Percentiles rank a stretch among this genome's conserved stretches.
Conservation (phyloP, 2,797 vertebrate species). For the Sebastes minor region DNA sequence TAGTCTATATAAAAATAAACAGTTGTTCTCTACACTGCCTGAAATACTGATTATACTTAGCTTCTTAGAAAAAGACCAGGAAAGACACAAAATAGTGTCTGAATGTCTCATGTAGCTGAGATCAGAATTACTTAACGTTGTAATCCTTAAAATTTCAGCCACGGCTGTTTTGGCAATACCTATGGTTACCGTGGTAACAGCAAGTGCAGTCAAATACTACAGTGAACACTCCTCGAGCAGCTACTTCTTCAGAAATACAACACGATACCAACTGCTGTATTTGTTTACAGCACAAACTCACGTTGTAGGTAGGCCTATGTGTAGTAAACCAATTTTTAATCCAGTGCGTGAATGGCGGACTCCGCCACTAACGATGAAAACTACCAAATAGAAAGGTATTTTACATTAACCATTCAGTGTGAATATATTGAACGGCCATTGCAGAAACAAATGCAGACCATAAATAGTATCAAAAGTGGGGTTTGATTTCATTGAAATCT, state of each 20-base stretch:
- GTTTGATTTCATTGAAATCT: background rate
- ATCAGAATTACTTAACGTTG: background rate
- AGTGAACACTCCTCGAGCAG: background rate
- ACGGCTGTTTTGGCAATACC: background rate
- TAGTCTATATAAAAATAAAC: background rate
- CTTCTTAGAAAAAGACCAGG: background rate
- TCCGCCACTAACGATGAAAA: background rate
- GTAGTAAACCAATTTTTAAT: background rate
- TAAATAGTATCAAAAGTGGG: background rate
- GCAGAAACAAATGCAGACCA: background rate
- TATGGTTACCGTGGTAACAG: background rate
- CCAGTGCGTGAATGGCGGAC: background rate
- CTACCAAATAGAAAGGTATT: background rate
- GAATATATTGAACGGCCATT: background rate
- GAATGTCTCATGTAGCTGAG: background rate
- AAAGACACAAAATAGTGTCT: background rate
- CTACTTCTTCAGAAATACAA: background rate
- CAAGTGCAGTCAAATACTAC: background rate
- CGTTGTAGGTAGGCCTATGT: background rate
- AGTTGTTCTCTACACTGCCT: background rate
- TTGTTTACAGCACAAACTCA: background rate
- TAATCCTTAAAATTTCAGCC: background rate
- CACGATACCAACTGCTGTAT: background rate
- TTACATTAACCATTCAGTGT: background rate
- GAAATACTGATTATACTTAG: constrained; percentile 4